Percentiles rank a stretch among this genome's conserved stretches.
These are phyloP conservation scores for Drosophila nebulosa DNA, from an alignment of 1,140 invertebrate species.

Conservation along the genomic window DNA sequence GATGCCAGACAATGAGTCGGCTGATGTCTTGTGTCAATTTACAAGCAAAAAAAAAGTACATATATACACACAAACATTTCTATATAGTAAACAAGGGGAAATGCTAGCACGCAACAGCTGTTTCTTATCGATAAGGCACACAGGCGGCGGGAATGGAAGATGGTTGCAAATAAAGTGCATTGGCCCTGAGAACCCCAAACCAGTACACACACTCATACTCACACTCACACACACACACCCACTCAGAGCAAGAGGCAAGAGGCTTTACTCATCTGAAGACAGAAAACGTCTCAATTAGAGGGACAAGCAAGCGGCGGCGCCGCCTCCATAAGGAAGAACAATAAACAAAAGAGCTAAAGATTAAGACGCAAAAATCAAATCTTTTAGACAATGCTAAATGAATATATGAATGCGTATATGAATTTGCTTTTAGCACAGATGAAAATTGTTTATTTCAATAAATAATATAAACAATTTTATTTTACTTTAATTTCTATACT, in stretches of 20 bases:
- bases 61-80: neutral
- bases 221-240: neutral
- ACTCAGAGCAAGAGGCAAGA: neutral
- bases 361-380: constrained; percentile 6
- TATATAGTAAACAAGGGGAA: constrained; percentile 1
- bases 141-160: neutral
- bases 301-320: neutral
- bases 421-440: neutral
- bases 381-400: neutral
- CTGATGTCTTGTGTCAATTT: constrained; percentile 33
- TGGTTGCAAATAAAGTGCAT: neutral
- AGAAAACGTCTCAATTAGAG: constrained; percentile 2
- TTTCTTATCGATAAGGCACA: constrained; percentile 4
- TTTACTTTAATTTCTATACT: neutral
- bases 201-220: neutral
- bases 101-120: constrained; percentile 9
- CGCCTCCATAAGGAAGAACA: neutral
- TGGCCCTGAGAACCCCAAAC: neutral
- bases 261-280: neutral
- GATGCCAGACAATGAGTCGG: constrained; percentile 43
- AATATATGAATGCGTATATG: neutral
- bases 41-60: neutral
- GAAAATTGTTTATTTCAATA: neutral
- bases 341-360: constrained; percentile 12
- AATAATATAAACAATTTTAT: neutral